Conservation (phyloP, 2,888 invertebrate species). For the Sericinus montela region DNA sequence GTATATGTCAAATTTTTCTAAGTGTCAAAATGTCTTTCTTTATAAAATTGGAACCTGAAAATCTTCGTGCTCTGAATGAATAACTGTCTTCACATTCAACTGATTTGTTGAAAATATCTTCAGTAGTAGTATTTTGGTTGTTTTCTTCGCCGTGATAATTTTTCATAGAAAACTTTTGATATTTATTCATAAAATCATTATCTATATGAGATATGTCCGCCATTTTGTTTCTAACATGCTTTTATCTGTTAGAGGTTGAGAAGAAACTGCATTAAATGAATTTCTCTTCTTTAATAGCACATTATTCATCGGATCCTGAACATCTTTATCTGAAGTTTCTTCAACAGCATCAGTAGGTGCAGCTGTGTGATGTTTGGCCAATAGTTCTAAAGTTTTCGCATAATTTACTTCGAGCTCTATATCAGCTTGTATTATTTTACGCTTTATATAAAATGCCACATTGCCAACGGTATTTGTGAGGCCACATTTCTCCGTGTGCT, state of each 20-base stretch:
- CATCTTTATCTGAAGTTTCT: conserved; percentile 22
- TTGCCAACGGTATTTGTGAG: conserved; percentile 37
- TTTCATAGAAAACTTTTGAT: neutral
- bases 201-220: neutral
- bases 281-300: conserved; percentile 1
- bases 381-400: conserved; percentile 34
- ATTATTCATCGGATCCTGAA: neutral
- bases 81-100: neutral
- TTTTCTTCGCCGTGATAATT: neutral
- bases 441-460: conserved; percentile 41
- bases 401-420: conserved; percentile 34
- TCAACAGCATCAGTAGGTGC: neutral
- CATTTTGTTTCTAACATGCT: neutral
- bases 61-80: neutral
- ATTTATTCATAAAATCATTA: neutral
- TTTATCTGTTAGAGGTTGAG: neutral
- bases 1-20: conserved; percentile 5
- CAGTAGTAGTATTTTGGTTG: neutral
- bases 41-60: conserved; percentile 8
- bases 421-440: conserved; percentile 41
- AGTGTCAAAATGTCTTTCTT: neutral
- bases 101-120: neutral
- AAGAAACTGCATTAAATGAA: neutral
- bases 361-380: conserved; percentile 1
- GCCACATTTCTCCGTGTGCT: conserved; percentile 33